Base-by-base conservation (phyloP, 2,888 invertebrate genomes). In the Dermolepida albohirtum region DNA sequence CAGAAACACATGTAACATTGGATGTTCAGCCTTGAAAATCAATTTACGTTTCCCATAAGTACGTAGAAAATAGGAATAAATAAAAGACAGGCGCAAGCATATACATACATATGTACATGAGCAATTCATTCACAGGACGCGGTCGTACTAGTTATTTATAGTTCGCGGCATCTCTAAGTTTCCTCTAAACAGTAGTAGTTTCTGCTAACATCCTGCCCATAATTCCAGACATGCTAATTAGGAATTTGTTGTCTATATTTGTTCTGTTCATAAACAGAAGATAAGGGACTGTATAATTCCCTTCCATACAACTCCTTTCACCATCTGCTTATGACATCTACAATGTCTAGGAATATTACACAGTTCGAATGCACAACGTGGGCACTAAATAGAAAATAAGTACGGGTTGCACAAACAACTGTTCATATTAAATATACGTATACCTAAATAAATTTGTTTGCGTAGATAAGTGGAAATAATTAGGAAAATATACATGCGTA, bases 171-270 rank as follows among this genome's bases (percentile, higher is more conserved):
- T 27, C 57, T 59, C 14, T 12, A 34, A 44, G 34, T 29, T 34
- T 47, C 29, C 22, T 7, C 51, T 5, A 22, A 17, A 22, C 16
- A 22, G 8, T 44, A 16, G 59, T 29, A 59, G 59, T 44, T 59
- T 55, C 59, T 12, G 44, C 29, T 44, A 59, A 59, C 47, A 59
- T 59, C 59, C 59, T 59, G 59, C 59, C 47, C 29, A 59, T 59
- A 59, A 59, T 59, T 59, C 59, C 59, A 59, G 59, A 59, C 59
- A 59, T 59, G 59, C 44, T 59, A 59, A 59, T 59, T 59, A 59
- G 34, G 59, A 59, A 59, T 59, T 34, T 47, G 59, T 59, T 59
- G 59, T 59, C 44, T 59, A 44, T 59, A 59, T 59, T 59, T 44
- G 59, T 34, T 59, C 47, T 34, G 34, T 47, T 47, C 47, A 34